Base-by-base conservation (phyloP, 2,113 vertebrate species). In the Leptocoma aspasia region DNA sequence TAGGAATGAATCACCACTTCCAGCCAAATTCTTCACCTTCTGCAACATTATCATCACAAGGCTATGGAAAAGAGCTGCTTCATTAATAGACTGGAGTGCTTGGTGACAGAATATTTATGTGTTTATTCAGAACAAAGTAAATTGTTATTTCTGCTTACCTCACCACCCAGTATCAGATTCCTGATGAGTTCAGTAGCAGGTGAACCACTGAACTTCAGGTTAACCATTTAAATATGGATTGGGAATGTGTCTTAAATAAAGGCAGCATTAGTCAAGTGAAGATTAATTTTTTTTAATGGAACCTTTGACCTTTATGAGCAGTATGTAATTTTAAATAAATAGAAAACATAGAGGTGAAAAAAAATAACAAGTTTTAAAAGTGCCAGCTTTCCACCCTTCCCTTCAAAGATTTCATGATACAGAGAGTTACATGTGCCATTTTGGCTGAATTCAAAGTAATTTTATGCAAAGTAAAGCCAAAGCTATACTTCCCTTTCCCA, bases 281-380 rank as follows among this genome's bases (percentile, higher is more conserved):
- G 18, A 30, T 52, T 20, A 44, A 11, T 23, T 52, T 50, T 69
- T 95, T 96, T 95, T 95, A 93, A 96, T 91, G 72, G 12, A 94
- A 92, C 3, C 9, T 91, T 92, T 88, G 56, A 86, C 39, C 21
- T 94, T 93, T 71, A 95, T 44, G 28, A 97, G 52, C 17, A 70
- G 52, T 54, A 78, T 7, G 13, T 15, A 93, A 37, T 94, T 75
- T 92, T 77, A 93, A 97, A 97, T 96, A 97, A 96, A 97, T 96
- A 96, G 33, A 90, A 96, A 90, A 75, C 35, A 70, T 18, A 30
- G 26, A 17, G 4, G 4, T 15, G 15, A 60, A 78, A 65, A 66
- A 50, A n/a, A 30, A 42, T 5, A 42, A 78, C 11, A 71, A 47
- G 13, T 65, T 78, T 92, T 21, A 90, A 96, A 96, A 97, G 95